Base-by-base conservation (phyloP, 2,888 invertebrate species). In the Drosophila siamana region DNA sequence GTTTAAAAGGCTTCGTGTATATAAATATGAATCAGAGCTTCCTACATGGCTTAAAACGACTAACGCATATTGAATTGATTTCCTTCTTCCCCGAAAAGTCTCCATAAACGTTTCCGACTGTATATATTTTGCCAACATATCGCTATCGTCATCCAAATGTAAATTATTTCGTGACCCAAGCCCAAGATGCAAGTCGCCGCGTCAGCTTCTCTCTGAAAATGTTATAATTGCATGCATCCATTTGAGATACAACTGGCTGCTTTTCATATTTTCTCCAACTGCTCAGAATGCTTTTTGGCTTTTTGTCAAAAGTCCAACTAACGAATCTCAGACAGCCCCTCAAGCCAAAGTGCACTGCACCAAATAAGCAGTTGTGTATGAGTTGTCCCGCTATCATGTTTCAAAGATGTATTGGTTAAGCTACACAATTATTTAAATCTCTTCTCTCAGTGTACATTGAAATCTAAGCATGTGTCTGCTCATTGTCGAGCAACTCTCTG, bases 241-340 rank as follows among this genome's bases (percentile, higher is more conserved):
- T 51, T 69, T 50, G 43, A 63, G 55, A 60, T 77, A 64, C 50
- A 62, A 63, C 64, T 64, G 50, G 62, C 59, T 63, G 61, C 74
- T 61, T 71, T 70, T 70, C 79, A 81, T 83, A 74, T 78, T 82
- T 72, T 61, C 41, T 26, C 1, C 41, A 55, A 52, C 57, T 60
- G 28, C 59, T 71, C 46, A 57, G 55, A 43, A 64, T 59, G 72
- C 84, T 81, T 78, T 90, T 89, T 89, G 90, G 89, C 90, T 73
- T 69, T 74, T 74, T 86, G 89, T 85, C 90, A 90, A 89, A 77
- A 84, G 74, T 22, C 44, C 55, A 69, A 46, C 30, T 46, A 46
- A 54, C 8, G 60, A 70, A 62, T 65, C 69, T 56, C 51, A 63
- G 64, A 28, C 57, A 52, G 19, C 26, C 44, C 36, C 40, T 41